phyloP scores from a whole-genome alignment of 2,888 invertebrate genomes.

The Nemotelus pantherinus region DNA sequence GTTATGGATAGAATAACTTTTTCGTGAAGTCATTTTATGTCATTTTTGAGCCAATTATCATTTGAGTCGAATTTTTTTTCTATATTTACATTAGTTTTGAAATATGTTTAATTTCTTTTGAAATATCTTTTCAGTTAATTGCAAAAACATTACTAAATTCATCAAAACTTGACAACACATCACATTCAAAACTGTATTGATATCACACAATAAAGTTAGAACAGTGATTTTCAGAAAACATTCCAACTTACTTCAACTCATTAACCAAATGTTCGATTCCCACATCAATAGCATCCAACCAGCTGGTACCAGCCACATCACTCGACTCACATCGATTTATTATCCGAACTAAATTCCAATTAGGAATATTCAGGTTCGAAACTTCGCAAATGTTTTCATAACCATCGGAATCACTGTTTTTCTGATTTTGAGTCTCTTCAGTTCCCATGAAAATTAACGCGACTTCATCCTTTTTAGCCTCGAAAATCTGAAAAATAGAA shows the following conservation, averaged over 20 bases:
- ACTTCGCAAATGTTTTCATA: slow-evolving; percentile 71
- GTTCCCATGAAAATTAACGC: slow-evolving; percentile 74
- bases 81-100: no score
- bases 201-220: no score
- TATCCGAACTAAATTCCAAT: slow-evolving; percentile 69
- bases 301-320: slow-evolving; percentile 69
- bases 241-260: slow-evolving; percentile 56
- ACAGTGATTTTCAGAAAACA: not conserved
- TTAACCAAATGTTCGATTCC: slow-evolving; percentile 68
- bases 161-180: no score
- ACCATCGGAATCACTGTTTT: slow-evolving; percentile 57
- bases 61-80: no score
- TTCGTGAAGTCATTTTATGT: no score
- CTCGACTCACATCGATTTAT: slow-evolving; percentile 61
- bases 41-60: no score
- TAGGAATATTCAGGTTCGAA: slow-evolving; percentile 67
- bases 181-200: no score
- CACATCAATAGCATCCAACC: slow-evolving; percentile 72
- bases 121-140: no score
- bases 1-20: no score
- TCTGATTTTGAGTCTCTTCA: slow-evolving; percentile 67
- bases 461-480: slow-evolving; percentile 72
- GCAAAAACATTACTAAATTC: no score
- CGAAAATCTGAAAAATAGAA: slow-evolving; percentile 67
- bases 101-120: no score